Base-by-base conservation (phyloP, 2,888 invertebrate species). In the Microctonus hyperodae region DNA sequence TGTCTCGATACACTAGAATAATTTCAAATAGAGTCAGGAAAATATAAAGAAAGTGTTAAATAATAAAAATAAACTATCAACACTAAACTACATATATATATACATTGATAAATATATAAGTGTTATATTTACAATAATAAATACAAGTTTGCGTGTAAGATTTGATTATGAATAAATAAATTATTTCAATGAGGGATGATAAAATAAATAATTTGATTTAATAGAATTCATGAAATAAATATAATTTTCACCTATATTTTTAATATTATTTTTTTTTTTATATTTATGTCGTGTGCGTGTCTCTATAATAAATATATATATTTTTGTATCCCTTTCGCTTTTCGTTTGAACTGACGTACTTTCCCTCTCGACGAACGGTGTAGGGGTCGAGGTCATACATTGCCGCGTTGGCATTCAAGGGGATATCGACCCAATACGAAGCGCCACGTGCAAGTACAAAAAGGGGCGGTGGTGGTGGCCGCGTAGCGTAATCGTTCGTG, bases 301-400 rank as follows among this genome's bases (percentile, higher is more conserved):
- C 3, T 55, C 13, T 55, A 25, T 37, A 31, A n/a, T 23, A 16
- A 13, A 35, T 61, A 31, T 28, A 55, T 33, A 59, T 57, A 33
- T 67, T 67, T 67, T 59, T 58, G 69, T 71, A 67, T 64, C 58
- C 40, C 68, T 69, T 37, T 69, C 60, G 67, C 67, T 71, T 65
- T 51, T 53, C 53, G 13, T 51, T 20, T n/a, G 55, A 37, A 35
- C 40, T 58, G 64, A 63, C 59, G 68, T 56, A 60, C 72, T 72
- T 68, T 65, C 64, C 69, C 77, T 77, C 72, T 77, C 79, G 67
- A 74, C 76, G 75, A 44, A n/a, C 44, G 74, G 76, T 72, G 73
- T 72, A 70, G 70, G 62, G 74, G 72, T 73, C 73, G 69, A 63
- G 58, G 64, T 57, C 64, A 64, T 55, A 44, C 48, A 44, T 57